Base-by-base conservation (phyloP, 35 echinoderm and acorn worm species). In the Diadema setosum region DNA sequence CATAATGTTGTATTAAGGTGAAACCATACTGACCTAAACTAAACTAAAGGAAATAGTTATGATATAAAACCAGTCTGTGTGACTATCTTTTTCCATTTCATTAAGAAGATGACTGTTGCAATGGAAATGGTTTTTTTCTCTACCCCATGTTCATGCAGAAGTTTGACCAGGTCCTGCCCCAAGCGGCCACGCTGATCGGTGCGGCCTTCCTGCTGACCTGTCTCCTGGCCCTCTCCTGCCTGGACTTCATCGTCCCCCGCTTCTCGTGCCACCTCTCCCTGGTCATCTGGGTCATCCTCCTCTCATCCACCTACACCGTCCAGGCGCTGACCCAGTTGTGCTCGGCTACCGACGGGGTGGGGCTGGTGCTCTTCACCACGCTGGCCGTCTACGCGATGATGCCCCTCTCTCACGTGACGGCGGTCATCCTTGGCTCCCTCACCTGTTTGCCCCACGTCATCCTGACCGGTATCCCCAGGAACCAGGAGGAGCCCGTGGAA, bases 381-480 rank as follows among this genome's bases (percentile, higher is more conserved):
- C 36, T 92, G 5, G 55, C 84, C 5, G 84, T 82, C 2, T 86
- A 92, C 50, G 87, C 90, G 25, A 82, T 86, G 73, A 37, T 92
- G 84, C 90, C 90, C 39, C 35, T 92, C 25, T 81, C 90, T 11
- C 55, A 73, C 8, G 37, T 55, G 18, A 41, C 26, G 40, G 90
- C 90, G 4, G 46, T 86, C 18, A 69, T 87, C 16, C 70, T 81
- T n/a, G 90, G 83, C 23, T 18, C 76, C 18, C 69, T 92, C 21
- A 92, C 84, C 17, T 92, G 90, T 82, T 74, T 92, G 37, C 90
- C 90, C n/a, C 90, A 92, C 83, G 42, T 92, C 29, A 75, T 87
- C 37, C 70, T 92, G 8, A 31, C 59, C 17, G 67, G 46, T 15
- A 74, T 80, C 2, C 52, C 87, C 11, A 41, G 73, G 34, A 39